Conservation (phyloP, 2,797 vertebrate species). For the Artibeus jamaicensis region DNA sequence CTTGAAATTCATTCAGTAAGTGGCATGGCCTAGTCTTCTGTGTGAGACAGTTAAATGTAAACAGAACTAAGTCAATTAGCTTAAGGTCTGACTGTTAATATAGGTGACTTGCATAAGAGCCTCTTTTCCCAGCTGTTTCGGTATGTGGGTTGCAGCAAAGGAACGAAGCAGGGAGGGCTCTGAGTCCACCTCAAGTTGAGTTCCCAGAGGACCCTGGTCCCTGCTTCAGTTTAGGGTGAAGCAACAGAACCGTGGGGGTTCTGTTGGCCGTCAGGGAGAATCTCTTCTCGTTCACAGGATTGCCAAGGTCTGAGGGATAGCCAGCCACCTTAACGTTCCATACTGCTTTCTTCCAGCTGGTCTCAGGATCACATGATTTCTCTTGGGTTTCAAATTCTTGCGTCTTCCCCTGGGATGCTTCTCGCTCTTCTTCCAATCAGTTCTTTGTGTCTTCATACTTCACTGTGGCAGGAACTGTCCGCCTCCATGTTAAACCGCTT, state of each 20-base stretch:
- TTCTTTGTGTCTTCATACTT: background rate
- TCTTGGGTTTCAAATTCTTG: background rate
- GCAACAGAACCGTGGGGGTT: too few species aligned
- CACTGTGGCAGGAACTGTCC: background rate
- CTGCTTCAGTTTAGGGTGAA: background rate
- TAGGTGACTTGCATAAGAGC: background rate
- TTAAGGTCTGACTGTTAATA: accelerated
- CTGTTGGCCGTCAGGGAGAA: accelerated
- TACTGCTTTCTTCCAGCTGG: background rate
- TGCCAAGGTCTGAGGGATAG: background rate
- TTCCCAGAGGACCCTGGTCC: background rate
- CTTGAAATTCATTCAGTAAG: background rate
- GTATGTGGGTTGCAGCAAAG: background rate
- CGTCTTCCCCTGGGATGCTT: background rate
- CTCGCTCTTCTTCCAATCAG: background rate
- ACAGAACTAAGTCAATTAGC: background rate
- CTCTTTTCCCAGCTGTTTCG: background rate
- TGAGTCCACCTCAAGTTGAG: background rate
- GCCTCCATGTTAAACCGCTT: background rate
- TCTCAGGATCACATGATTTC: background rate
- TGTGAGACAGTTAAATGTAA: background rate
- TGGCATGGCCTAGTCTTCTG: background rate
- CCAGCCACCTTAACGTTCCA: background rate
- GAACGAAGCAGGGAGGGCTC: background rate
- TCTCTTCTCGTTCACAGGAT: background rate